Conservation (phyloP, 92 coral and sea anemone genomes). For the Phenganax marumi region DNA sequence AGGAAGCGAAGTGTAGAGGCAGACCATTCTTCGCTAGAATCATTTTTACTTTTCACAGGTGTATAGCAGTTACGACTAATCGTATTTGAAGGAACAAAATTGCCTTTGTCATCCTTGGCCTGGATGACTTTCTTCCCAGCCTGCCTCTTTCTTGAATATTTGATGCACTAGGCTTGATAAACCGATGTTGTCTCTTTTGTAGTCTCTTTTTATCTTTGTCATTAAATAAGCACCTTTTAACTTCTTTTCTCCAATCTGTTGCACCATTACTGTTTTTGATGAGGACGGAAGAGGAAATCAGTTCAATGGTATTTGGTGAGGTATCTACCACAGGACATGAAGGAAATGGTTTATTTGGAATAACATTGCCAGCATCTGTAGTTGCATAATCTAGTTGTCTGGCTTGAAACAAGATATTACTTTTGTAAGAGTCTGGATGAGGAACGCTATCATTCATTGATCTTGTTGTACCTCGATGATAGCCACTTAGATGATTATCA, state of each 20-base stretch:
- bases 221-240: not conserved
- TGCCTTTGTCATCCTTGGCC: not conserved
- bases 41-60: not conserved
- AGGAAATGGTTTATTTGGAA: too few relatives aligned
- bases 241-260: not conserved
- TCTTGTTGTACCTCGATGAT: constrained; percentile 17
- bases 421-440: constrained; percentile 5
- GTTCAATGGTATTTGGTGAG: too few relatives aligned
- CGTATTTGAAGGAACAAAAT: not conserved
- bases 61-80: too few relatives aligned
- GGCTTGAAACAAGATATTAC: not conserved
- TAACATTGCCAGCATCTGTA: too few relatives aligned
- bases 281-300: too few relatives aligned
- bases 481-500: constrained; percentile 1
- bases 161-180: too few relatives aligned
- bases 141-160: too few relatives aligned
- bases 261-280: not conserved
- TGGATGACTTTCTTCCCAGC: too few relatives aligned
- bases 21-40: not conserved
- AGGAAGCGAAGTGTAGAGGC: not conserved
- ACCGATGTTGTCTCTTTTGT: too few relatives aligned
- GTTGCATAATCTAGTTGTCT: not conserved
- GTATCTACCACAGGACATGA: too few relatives aligned
- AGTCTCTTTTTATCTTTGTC: not conserved
- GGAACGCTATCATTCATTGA: constrained; percentile 13